These are phyloP conservation scores for Drosophila miranda DNA, from an alignment of 1,140 invertebrate species.

Conservation along the genomic window DNA sequence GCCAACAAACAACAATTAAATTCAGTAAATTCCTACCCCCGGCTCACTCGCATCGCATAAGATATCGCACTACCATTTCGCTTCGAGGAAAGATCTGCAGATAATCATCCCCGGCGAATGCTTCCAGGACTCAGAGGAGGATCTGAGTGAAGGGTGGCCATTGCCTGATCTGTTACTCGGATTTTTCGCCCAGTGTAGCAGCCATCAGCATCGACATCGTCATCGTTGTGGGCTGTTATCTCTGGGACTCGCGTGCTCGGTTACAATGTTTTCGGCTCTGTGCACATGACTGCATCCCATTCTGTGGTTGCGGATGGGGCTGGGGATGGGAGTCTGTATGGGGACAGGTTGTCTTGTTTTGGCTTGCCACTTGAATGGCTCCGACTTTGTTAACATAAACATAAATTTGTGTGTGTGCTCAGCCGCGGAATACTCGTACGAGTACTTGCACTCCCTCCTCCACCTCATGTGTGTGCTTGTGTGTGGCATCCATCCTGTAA, in stretches of 20 bases:
- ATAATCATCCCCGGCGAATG: no score
- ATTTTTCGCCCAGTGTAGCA: conserved; percentile 27
- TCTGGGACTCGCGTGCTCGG: conserved; percentile 53
- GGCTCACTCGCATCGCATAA: no score
- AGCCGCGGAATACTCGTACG: no score
- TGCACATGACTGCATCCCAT: conserved; percentile 73
- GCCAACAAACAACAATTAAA: no score
- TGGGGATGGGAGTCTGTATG: not conserved
- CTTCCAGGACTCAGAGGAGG: no score
- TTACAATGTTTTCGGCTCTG: conserved; percentile 68
- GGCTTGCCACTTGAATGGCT: conserved; percentile 78
- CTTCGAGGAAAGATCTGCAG: no score
- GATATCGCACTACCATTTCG: no score
- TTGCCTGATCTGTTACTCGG: not conserved
- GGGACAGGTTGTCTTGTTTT: conserved; percentile 56
- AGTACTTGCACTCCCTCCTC: no score
- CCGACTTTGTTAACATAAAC: conserved; percentile 78
- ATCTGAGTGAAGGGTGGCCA: no score
- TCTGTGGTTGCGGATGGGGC: conserved; percentile 6
- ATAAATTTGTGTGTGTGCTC: conserved; percentile 58
- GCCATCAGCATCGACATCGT: not conserved
- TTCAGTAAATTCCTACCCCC: no score
- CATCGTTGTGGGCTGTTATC: conserved; percentile 51
- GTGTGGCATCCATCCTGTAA: no score
- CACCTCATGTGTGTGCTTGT: conserved; percentile 4